Base-by-base conservation (phyloP, 2,797 vertebrate genomes). In the Enteromius anoplus region DNA sequence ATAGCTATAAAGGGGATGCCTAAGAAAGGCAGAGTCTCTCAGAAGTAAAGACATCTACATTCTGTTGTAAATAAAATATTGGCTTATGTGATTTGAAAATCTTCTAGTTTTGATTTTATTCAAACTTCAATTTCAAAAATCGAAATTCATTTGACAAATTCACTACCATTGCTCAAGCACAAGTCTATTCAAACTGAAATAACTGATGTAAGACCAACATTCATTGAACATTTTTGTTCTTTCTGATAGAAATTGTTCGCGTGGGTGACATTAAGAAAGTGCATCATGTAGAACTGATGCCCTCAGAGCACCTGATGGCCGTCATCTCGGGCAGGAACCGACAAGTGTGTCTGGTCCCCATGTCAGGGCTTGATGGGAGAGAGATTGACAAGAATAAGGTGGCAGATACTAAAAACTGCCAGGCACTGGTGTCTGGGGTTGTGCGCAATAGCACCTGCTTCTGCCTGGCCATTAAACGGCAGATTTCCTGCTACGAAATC, bases 221-320 rank as follows among this genome's bases (percentile, higher is more conserved):
- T 17, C 19, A 29, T 21, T 62, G 6, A 47, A 9, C 15, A 17
- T 51, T 2, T 65, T n/a, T 62, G 2, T 45, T 81, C 11, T 77
- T n/a, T 51, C 64, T 79, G 6, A n/a, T 90, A 99, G 98, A 99
- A 92, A 99, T 99, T 73, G 95, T 99, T 88, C 95, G 97, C 45
- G 96, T 99, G 86, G 97, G 97, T 64, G 98, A 99, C 92, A 98
- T 97, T 87, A 99, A 99, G 93, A 99, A 99, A 93, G 96, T 99
- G 80, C 95, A 98, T 91, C 96, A 98, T 89, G 95, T 99, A 14
- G 97, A 99, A 90, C 95, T 97, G 76, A 97, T 99, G 78, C 94
- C 93, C 7, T 94, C 93, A 21, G 98, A 99, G 85, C 98, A 99
- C 92, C 94, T 99, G 77, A 94, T 99, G 72, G 98, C 98, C 0